These are phyloP conservation scores for Myiozetetes cayanensis DNA, from an alignment of 2,113 vertebrate genomes.

Conservation along the genomic window DNA sequence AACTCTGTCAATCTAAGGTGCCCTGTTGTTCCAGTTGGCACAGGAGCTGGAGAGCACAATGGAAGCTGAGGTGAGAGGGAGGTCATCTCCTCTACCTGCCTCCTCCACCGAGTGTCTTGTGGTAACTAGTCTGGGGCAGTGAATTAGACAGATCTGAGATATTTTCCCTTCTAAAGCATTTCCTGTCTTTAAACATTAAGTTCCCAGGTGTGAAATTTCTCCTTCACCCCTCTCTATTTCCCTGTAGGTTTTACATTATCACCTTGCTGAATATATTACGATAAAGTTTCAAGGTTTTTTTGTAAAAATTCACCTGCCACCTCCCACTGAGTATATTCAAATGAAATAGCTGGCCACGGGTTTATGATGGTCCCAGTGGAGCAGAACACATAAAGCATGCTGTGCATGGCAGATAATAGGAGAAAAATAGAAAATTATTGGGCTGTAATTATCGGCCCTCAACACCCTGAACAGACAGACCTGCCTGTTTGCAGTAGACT, in stretches of 20 bases:
- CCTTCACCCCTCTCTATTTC: background rate
- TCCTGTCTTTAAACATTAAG: constrained; percentile 12
- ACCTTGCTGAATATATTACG: background rate
- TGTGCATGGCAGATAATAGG: background rate
- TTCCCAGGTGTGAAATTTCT: constrained; percentile 4
- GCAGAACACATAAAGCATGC: background rate
- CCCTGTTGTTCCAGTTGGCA: background rate
- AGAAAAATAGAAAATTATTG: background rate
- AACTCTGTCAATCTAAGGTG: background rate
- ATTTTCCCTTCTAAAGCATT: background rate
- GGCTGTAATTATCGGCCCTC: background rate
- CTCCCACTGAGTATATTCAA: background rate
- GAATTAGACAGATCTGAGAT: background rate
- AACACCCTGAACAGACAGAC: background rate
- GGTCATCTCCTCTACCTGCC: background rate
- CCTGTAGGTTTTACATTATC: constrained; percentile 9
- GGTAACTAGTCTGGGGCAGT: background rate
- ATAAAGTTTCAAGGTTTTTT: constrained; percentile 5
- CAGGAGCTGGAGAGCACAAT: background rate
- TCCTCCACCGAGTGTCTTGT: background rate
- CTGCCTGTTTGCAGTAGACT: background rate
- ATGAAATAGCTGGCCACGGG: background rate
- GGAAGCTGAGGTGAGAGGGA: background rate
- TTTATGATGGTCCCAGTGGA: background rate
- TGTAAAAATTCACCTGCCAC: background rate